Conservation (phyloP, 2,888 invertebrate species). For the Pyrochroa serraticornis region DNA sequence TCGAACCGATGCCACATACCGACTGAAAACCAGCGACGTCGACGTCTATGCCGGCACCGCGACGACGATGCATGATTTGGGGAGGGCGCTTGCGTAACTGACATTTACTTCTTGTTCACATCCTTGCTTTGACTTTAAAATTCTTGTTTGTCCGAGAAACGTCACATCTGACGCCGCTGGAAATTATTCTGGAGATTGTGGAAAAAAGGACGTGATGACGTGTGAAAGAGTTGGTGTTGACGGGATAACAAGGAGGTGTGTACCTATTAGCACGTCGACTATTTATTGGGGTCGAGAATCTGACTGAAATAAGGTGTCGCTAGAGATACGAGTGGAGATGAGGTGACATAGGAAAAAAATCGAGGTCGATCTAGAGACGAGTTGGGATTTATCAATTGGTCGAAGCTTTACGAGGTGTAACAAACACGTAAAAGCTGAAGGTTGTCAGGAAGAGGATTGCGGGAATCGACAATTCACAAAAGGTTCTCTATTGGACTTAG, state of each 20-base stretch:
- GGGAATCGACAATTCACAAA: too few relatives aligned
- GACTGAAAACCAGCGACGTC: conserved; percentile 34
- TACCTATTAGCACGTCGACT: conserved; percentile 27
- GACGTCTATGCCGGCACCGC: conserved; percentile 25
- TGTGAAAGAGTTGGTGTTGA: conserved; percentile 1
- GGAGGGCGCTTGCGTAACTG: conserved; percentile 33
- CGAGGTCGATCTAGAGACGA: not conserved
- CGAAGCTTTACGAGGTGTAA: not conserved
- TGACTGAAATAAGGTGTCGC: conserved; percentile 5
- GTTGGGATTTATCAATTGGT: conserved; percentile 2
- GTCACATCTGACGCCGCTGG: conserved; percentile 7
- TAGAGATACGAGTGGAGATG: not conserved
- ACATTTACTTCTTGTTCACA: conserved; percentile 25
- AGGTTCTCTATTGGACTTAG: too few relatives aligned
- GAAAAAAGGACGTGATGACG: not conserved
- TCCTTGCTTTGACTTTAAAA: conserved; percentile 24
- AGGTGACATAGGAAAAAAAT: not conserved
- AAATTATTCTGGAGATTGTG: conserved; percentile 3
- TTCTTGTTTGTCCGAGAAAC: conserved; percentile 15
- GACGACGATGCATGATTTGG: conserved; percentile 30
- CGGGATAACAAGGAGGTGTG: conserved; percentile 4
- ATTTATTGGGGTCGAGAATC: conserved; percentile 18
- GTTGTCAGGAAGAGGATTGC: too few relatives aligned
- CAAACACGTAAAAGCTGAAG: not conserved
- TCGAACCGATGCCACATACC: conserved; percentile 40